Conservation (phyloP, 2,888 invertebrate genomes). For the Hypsopygia costalis region DNA sequence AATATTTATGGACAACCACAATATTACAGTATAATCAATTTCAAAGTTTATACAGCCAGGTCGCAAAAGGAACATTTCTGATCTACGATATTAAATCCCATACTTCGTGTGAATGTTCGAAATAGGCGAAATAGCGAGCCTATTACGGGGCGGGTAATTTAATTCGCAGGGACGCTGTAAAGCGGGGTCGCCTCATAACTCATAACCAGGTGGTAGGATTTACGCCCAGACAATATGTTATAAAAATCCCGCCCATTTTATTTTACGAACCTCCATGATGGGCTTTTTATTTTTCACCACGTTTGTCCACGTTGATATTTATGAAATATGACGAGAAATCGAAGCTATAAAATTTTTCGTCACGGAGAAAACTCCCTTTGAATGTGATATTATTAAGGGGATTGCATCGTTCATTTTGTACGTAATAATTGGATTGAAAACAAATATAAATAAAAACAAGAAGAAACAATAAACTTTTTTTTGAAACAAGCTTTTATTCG, state of each 20-base stretch:
- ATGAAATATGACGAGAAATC: conserved; percentile 22
- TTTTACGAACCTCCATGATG: conserved; percentile 42
- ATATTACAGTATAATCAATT: too few relatives aligned
- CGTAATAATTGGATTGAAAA: too few relatives aligned
- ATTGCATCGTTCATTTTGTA: too few relatives aligned
- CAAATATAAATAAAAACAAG: too few relatives aligned
- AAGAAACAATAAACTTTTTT: too few relatives aligned
- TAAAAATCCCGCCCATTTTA: conserved; percentile 53
- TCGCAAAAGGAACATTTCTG: neutral
- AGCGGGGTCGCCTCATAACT: conserved; percentile 34
- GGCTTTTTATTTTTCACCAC: conserved; percentile 33
- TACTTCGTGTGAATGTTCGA: neutral
- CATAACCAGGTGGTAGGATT: conserved; percentile 57
- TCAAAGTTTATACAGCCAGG: neutral
- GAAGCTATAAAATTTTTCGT: conserved; percentile 10
- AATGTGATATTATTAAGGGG: too few relatives aligned
- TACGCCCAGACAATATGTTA: conserved; percentile 57
- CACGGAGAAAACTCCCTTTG: too few relatives aligned
- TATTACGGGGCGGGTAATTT: conserved; percentile 29
- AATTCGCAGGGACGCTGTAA: conserved; percentile 43
- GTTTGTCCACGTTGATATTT: conserved; percentile 26
- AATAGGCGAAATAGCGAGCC: conserved; percentile 4
- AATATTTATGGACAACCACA: too few relatives aligned
- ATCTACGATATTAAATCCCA: neutral
- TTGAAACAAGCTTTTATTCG: too few relatives aligned